Conservation (phyloP, 2,888 invertebrate genomes). For the Salticus scenicus region DNA sequence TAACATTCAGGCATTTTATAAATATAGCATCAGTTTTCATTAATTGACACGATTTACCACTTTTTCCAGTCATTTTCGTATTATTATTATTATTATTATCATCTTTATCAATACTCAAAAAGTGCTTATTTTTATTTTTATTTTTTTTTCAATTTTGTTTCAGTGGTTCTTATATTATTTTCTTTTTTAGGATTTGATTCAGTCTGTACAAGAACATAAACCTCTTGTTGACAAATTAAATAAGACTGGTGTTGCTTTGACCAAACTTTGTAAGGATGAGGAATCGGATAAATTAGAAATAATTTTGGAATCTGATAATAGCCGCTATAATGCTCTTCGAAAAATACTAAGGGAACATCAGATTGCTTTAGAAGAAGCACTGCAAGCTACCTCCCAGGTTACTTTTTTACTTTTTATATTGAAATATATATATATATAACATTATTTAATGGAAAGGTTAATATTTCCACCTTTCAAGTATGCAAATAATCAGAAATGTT, state of each 20-base stretch:
- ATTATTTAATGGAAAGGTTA: too few species aligned
- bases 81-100: too few species aligned
- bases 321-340: conserved; percentile 88
- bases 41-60: too few species aligned
- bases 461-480: too few species aligned
- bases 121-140: too few species aligned
- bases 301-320: conserved; percentile 91
- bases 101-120: too few species aligned
- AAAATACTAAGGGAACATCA: conserved; percentile 90
- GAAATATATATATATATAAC: background rate
- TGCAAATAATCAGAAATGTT: too few species aligned
- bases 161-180: background rate
- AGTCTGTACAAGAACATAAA: conserved; percentile 94
- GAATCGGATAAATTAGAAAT: conserved; percentile 92
- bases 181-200: conserved; percentile 82
- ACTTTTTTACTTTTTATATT: conserved; percentile 2
- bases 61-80: too few species aligned
- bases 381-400: conserved; percentile 81
- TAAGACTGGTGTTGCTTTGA: conserved; percentile 94
- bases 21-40: too few species aligned
- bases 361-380: conserved; percentile 92
- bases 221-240: conserved; percentile 96
- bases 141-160: background rate
- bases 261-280: conserved; percentile 90
- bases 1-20: too few species aligned